phyloP scores from a whole-genome alignment of 2,888 invertebrate species.

The Spisula solida region DNA sequence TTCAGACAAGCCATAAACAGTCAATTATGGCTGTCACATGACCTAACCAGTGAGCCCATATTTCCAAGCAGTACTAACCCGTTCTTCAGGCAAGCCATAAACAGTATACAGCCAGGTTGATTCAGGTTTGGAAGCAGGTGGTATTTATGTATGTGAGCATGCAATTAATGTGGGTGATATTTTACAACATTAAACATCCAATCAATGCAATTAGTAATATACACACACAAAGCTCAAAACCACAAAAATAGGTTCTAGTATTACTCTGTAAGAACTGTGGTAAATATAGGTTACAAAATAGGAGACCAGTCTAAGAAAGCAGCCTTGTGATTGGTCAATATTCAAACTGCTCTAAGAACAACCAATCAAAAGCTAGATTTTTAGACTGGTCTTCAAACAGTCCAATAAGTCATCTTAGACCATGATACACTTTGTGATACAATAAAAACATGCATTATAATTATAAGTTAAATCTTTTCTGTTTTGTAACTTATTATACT shows the following conservation, averaged over 20 bases:
- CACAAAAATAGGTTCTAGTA: conserved; percentile 1
- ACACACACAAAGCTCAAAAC: conserved; percentile 11
- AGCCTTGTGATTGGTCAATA: background rate
- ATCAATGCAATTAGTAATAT: conserved; percentile 12
- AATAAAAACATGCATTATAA: background rate
- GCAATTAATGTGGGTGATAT: conserved; percentile 10
- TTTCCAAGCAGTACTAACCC: too few species aligned
- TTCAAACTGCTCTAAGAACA: background rate
- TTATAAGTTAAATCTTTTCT: background rate
- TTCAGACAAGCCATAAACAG: too few species aligned
- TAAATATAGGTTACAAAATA: background rate
- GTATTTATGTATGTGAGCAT: background rate
- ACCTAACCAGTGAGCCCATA: too few species aligned
- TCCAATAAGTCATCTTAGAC: background rate
- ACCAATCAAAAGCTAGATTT: background rate
- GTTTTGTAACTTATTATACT: too few species aligned
- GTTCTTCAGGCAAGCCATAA: too few species aligned
- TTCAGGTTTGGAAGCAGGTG: background rate
- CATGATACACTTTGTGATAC: background rate
- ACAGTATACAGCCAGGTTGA: too few species aligned
- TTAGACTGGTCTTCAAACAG: background rate
- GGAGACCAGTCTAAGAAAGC: background rate
- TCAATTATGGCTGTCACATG: too few species aligned
- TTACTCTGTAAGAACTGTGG: background rate
- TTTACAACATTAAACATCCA: conserved; percentile 7